Evolutionary conservation across 2,113 vertebrate species (phyloP).

Genomic region (Thymallus thymallus): DNA sequence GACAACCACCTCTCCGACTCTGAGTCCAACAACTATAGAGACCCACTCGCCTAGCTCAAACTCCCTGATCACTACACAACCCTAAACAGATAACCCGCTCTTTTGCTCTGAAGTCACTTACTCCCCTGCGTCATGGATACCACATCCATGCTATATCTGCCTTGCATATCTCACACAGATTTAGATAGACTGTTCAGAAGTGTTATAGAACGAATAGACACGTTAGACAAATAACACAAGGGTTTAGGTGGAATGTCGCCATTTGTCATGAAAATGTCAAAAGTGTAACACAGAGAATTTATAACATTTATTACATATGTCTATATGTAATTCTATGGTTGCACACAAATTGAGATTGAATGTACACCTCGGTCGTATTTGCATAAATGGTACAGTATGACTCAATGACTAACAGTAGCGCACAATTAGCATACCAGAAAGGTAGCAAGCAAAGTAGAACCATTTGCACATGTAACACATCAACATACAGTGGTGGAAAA

Average conservation of each 20-base stretch:
- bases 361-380: slow-evolving; percentile 29
- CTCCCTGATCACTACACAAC: neutral
- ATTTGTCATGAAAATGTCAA: neutral
- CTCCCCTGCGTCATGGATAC: neutral
- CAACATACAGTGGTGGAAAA: too few relatives aligned
- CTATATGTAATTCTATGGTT: neutral
- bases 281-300: neutral
- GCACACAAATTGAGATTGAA: too few relatives aligned
- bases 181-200: slow-evolving; percentile 47
- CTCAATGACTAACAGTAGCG: slow-evolving; percentile 6
- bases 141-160: slow-evolving; percentile 27
- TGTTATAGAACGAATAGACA: slow-evolving; percentile 27
- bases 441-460: slow-evolving; percentile 12
- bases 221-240: slow-evolving; percentile 12
- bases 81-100: too few relatives aligned
- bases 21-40: slow-evolving; percentile 74
- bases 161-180: slow-evolving; percentile 44
- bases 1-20: slow-evolving; percentile 77
- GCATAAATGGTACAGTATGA: slow-evolving; percentile 37
- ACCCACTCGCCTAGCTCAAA: slow-evolving; percentile 65
- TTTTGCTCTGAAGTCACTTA: neutral
- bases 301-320: too few relatives aligned
- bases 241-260: too few relatives aligned
- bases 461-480: slow-evolving; percentile 53
- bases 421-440: slow-evolving; percentile 25